Conservation (phyloP, 2,888 invertebrate genomes). For the Tryphoninae sp. region DNA sequence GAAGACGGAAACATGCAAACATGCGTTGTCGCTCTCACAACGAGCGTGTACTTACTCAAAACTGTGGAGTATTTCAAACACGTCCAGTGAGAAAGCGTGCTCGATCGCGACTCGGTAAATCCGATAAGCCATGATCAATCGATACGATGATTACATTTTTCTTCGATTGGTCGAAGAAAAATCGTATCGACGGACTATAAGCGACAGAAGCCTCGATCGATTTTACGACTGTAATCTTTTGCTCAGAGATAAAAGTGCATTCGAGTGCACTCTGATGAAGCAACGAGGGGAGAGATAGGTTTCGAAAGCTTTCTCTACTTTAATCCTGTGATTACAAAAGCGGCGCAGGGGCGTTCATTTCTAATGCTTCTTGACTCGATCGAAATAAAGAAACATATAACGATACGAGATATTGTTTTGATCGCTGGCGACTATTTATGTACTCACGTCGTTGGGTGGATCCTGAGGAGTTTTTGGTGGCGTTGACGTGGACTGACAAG, state of each 20-base stretch:
- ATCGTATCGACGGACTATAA: background rate
- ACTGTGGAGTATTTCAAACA: constrained; percentile 8
- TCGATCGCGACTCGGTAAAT: constrained; percentile 39
- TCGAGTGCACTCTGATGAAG: constrained; percentile 1
- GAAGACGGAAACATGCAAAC: background rate
- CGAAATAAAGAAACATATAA: background rate
- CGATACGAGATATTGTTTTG: constrained; percentile 9
- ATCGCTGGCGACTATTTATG: constrained; percentile 30
- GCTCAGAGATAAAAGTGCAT: background rate
- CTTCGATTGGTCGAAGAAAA: background rate
- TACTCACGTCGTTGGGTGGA: constrained; percentile 77
- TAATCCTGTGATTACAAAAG: constrained; percentile 1
- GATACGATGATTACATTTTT: background rate
- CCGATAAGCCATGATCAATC: constrained; percentile 6
- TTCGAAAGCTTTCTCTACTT: background rate
- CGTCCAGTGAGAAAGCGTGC: constrained; percentile 54
- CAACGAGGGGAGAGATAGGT: background rate
- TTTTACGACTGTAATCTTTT: background rate
- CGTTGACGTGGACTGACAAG: constrained; percentile 75
- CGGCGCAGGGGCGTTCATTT: constrained; percentile 17
- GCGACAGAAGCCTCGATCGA: background rate
- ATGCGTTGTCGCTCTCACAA: constrained; percentile 17
- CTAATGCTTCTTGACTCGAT: background rate
- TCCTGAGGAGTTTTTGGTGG: constrained; percentile 78
- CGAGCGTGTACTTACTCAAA: constrained; percentile 54